Evolutionary conservation across 2,888 invertebrate species (phyloP).

Genomic region (Caenorhabditis panamensis): DNA sequence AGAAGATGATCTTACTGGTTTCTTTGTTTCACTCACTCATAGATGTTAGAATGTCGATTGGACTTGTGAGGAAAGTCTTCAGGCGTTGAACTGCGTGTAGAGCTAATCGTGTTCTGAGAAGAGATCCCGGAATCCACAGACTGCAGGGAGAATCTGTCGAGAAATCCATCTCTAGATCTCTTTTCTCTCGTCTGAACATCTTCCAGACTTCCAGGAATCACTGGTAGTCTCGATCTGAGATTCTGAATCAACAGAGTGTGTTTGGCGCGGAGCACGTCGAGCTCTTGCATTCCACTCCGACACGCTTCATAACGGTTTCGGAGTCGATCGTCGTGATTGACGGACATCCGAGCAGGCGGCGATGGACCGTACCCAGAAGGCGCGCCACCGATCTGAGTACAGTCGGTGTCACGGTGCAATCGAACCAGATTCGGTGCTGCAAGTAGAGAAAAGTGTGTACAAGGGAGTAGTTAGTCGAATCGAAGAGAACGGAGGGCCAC

Average conservation of each 20-base stretch:
- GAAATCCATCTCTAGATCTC: constrained; percentile 44
- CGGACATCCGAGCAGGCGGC: constrained; percentile 59
- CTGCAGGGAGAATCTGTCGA: constrained; percentile 64
- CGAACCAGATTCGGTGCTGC: constrained; percentile 49
- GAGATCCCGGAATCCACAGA: constrained; percentile 68
- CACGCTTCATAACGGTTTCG: constrained; percentile 68
- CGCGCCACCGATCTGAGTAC: constrained; percentile 52
- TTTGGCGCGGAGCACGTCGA: constrained; percentile 64
- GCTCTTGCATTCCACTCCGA: constrained; percentile 68
- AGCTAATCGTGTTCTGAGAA: constrained; percentile 54
- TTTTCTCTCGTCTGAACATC: constrained; percentile 66
- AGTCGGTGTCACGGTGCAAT: constrained; percentile 39
- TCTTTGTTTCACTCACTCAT: constrained; percentile 35
- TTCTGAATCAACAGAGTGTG: constrained; percentile 67
- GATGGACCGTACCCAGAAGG: constrained; percentile 55
- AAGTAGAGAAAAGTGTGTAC: constrained; percentile 32
- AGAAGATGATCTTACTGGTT: neutral
- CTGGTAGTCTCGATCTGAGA: constrained; percentile 63
- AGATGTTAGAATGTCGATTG: constrained; percentile 51
- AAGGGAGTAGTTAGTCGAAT: constrained; percentile 42
- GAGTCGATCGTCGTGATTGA: constrained; percentile 53
- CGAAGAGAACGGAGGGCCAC: constrained; percentile 31
- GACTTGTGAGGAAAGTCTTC: constrained; percentile 40
- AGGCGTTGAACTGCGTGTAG: constrained; percentile 59
- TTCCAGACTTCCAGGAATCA: constrained; percentile 66